Base-by-base conservation (phyloP, 2,113 vertebrate species). In the Gymnarchus niloticus region DNA sequence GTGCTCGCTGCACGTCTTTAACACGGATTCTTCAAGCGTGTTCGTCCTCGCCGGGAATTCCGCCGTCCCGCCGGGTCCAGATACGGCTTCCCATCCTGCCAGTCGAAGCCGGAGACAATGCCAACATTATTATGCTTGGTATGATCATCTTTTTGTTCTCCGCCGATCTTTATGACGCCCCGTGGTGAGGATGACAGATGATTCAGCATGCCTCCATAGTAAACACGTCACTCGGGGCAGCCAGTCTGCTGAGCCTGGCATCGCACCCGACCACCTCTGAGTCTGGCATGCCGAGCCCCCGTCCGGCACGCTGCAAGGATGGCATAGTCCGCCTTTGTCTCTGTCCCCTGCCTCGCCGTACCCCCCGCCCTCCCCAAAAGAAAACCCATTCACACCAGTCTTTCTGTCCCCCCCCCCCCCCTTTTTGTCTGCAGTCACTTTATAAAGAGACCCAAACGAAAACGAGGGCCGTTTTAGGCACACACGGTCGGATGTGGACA, bases 131-230 rank as follows among this genome's bases (percentile, higher is more conserved):
- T 17, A 69, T 69, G 14, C 28, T 33, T 65, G 59, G 28, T 33
- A 65, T 69, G 14, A 69, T 52, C 28, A 25, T 81, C 28, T 1
- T 52, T 52, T 54, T 52, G 3, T 33, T 28, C 65, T 52, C 51
- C 25, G 48, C 61, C 28, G 28, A 37, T 69, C 61, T 69, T 33
- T 69, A 33, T 37, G 61, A 14, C 14, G 0, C 5, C 81, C 33
- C 41, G 54, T 33, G 1, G 81, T 19, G 54, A 6, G 14, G 37
- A 69, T 33, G 83, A 65, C 44, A 69, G 83, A 69, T 59, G 81
- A 57, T 44, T 19, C 83, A 69, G 61, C 61, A 33, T 69, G 61
- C 61, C 61, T 69, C 28, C 61, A 69, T 69, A 69, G 83, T 69
- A 33, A 69, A 46, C 46, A n/a, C 44, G 21, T 37, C 84, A 52